Conservation (phyloP, 2,888 invertebrate species). For the Sesia bembeciformis region DNA sequence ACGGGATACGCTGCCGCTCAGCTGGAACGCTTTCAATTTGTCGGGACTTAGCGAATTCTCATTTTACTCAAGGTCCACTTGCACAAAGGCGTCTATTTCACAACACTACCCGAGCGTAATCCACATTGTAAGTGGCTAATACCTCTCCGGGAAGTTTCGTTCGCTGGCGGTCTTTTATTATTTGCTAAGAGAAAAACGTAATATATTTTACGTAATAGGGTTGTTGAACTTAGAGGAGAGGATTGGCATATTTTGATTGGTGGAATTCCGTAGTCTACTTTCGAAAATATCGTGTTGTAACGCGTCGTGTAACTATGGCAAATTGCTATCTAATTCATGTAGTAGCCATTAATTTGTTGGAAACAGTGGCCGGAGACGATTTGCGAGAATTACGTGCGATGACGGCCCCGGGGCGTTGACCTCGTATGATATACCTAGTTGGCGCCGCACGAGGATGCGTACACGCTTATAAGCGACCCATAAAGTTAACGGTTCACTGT, state of each 20-base stretch:
- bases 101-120: constrained; percentile 26
- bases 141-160: constrained; percentile 7
- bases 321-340: constrained; percentile 32
- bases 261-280: constrained; percentile 10
- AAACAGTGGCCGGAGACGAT: constrained; percentile 26
- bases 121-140: constrained; percentile 29
- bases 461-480: constrained; percentile 16
- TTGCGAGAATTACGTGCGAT: constrained; percentile 17
- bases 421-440: constrained; percentile 4
- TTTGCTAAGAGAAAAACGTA: constrained; percentile 5
- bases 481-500: constrained; percentile 18
- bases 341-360: constrained; percentile 32
- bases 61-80: constrained; percentile 36
- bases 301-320: constrained; percentile 14
- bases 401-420: constrained; percentile 3
- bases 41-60: constrained; percentile 39
- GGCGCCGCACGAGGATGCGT: constrained; percentile 15
- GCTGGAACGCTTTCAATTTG: constrained; percentile 46
- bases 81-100: constrained; percentile 41
- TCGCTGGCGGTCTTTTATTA: constrained; percentile 2
- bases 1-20: constrained; percentile 29
- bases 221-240: constrained; percentile 12
- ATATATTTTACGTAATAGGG: constrained; percentile 16
- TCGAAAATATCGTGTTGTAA: constrained; percentile 18
- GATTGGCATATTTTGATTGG: neutral